Evolutionary conservation across 2,113 vertebrate species (phyloP), one percentile per base, ranked within the genome.

Genomic region (Halichoerus grypus): DNA sequence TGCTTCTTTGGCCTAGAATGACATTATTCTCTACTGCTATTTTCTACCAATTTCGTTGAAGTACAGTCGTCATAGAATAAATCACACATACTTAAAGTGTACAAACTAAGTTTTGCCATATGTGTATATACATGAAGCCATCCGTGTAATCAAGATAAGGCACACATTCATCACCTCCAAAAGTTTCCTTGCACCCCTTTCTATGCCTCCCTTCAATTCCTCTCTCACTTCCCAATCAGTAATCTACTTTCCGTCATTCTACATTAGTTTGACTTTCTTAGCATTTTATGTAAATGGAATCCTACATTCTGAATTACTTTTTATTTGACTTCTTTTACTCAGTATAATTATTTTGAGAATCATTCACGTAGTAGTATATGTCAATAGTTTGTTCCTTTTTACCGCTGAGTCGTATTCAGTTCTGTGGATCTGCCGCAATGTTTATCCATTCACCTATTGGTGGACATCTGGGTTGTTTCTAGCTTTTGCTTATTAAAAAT

Each of bases 31-130:
- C 55, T 33, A 53, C 28, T 33, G 39, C 7, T 46, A 79, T 86
- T n/a, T 96, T 63, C 55, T 80, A 93, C 53, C 31, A 91, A 22
- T 77, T 94, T 83, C 63, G 51, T 24, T 96, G 63, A 72, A 57
- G 31, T 49, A n/a, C 39, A 76, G 76, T 84, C 63, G 61, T 80
- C 12, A 77, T 81, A 63, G 4, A 57, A 61, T 72, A 55, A 95
- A 65, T 82, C 21, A 49, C 13, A 82, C 24, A 87, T 31, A 79
- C 51, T 89, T 63, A 36, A 55, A 61, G 6, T 36, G 3, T 61
- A 82, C 7, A 94, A 76, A 28, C 55, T 77, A 85, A 84, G 28
- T 31, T 79, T 46, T 36, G 14, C 8, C 26, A 16, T 86, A 28
- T 76, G 31, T 55, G 31, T 53, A 46, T 71, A 71, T n/a, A 2